Base-by-base conservation (phyloP, 2,113 vertebrate genomes). In the Charina bottae region DNA sequence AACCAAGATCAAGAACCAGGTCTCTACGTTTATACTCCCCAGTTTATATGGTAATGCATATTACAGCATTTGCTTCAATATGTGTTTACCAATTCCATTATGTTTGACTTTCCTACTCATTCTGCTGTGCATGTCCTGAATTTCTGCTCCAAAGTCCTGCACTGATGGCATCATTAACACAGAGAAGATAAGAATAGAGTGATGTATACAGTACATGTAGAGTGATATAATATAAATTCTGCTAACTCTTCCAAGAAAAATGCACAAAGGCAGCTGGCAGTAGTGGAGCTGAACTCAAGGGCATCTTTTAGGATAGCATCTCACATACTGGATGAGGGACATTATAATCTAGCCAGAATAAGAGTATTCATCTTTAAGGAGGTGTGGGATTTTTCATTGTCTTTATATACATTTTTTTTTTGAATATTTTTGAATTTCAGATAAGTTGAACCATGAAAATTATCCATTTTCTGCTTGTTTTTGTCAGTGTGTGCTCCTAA, bases 381-480 rank as follows among this genome's bases (percentile, higher is more conserved):
- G 53, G 10, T 46, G 4, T 53, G 60, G 46, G 15, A 62, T 49
- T 62, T 59, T 92, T 89, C 84, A 59, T 85, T 92, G 89, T 78
- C 54, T 89, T 93, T 60, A 93, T 93, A 95, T 93, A 93, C 87
- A 60, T 93, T 62, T 88, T 92, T 92, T 95, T 88, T 17, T 6
- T 92, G 95, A 90, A 90, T 90, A 68, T 91, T 94, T 92, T 92
- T 85, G 33, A 94, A 92, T 94, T 95, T 90, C 64, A 55, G 17
- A 62, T n/a, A 94, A 94, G 62, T 92, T 95, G 86, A 95, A 96
- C 85, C n/a, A 93, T 93, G 53, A 94, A 83, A 95, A 95, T 94
- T 92, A 92, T 6, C 89, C 49, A 33, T 91, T 84, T 92, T 96
- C 90, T 37, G 93, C 58, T 96, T 95, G 90, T 95, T 95, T 97